Conservation (phyloP, 1,140 invertebrate species). For the Periplaneta americana region DNA sequence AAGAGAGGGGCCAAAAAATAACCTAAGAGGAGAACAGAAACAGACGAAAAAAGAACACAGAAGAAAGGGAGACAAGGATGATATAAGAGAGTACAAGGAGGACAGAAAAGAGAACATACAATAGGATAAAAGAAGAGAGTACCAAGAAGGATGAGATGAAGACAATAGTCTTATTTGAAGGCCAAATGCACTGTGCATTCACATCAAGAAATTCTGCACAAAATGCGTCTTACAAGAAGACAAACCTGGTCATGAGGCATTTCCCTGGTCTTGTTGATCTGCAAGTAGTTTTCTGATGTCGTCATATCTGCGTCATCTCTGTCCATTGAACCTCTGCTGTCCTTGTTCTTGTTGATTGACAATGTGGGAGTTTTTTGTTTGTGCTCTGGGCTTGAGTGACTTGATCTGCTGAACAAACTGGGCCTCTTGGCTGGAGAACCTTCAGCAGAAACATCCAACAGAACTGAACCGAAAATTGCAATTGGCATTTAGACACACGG, state of each 20-base stretch:
- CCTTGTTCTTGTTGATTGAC: not conserved
- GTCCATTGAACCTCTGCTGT: not conserved
- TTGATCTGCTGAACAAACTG: slow-evolving; percentile 15
- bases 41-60: too few species aligned
- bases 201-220: too few species aligned
- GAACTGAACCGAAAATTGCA: not conserved
- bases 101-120: too few species aligned
- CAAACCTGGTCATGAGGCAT: slow-evolving; percentile 25
- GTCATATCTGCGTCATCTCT: slow-evolving; percentile 13
- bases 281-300: slow-evolving; percentile 13
- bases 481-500: not conserved
- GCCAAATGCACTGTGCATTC: too few species aligned
- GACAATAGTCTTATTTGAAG: too few species aligned
- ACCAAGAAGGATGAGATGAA: too few species aligned
- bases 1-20: too few species aligned
- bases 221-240: too few species aligned
- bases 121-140: too few species aligned
- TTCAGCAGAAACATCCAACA: slow-evolving; percentile 13
- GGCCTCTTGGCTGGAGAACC: slow-evolving; percentile 28
- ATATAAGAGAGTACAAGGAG: too few species aligned
- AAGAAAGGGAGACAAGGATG: too few species aligned
- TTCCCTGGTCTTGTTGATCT: slow-evolving; percentile 26
- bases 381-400: slow-evolving; percentile 18
- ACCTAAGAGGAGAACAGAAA: too few species aligned
- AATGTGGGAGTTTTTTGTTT: not conserved